phyloP scores from a whole-genome alignment of 2,888 invertebrate species.

The Agonopterix alstromeriana region DNA sequence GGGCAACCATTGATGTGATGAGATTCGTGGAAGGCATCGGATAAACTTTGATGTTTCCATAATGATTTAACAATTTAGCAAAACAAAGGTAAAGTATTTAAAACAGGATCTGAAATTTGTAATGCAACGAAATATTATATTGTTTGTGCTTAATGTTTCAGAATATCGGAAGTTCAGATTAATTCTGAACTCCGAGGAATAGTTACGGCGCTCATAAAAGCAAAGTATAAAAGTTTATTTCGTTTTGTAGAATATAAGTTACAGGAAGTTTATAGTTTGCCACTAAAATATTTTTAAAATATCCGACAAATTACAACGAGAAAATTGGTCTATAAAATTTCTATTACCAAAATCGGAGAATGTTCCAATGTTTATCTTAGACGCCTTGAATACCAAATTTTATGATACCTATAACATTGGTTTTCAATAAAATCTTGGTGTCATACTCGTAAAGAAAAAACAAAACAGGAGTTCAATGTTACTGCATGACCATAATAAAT shows the following conservation, averaged over 20 bases:
- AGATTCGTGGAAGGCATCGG: slow-evolving; percentile 21
- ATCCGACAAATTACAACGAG: slow-evolving; percentile 34
- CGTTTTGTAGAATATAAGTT: not conserved
- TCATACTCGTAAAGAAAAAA: slow-evolving; percentile 34
- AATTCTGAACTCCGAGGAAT: no score
- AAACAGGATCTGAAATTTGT: no score
- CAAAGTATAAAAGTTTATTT: not conserved
- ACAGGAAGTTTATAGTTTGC: slow-evolving; percentile 16
- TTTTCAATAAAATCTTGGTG: slow-evolving; percentile 51
- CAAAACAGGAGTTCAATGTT: slow-evolving; percentile 42
- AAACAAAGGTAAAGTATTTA: no score
- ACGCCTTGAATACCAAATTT: slow-evolving; percentile 43
- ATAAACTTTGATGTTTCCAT: slow-evolving; percentile 33
- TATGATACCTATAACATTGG: slow-evolving; percentile 50
- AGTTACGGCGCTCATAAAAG: no score
- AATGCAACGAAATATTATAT: no score
- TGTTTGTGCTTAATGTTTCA: no score
- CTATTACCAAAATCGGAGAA: slow-evolving; percentile 37
- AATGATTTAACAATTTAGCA: not conserved
- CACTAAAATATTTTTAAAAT: slow-evolving; percentile 23
- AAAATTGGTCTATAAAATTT: slow-evolving; percentile 50
- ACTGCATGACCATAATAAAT: slow-evolving; percentile 36
- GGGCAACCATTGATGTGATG: slow-evolving; percentile 47
- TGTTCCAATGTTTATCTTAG: slow-evolving; percentile 42
- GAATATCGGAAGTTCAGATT: no score